These are phyloP conservation scores for Protonemura montana DNA, from an alignment of 2,888 invertebrate species.

Conservation along the genomic window DNA sequence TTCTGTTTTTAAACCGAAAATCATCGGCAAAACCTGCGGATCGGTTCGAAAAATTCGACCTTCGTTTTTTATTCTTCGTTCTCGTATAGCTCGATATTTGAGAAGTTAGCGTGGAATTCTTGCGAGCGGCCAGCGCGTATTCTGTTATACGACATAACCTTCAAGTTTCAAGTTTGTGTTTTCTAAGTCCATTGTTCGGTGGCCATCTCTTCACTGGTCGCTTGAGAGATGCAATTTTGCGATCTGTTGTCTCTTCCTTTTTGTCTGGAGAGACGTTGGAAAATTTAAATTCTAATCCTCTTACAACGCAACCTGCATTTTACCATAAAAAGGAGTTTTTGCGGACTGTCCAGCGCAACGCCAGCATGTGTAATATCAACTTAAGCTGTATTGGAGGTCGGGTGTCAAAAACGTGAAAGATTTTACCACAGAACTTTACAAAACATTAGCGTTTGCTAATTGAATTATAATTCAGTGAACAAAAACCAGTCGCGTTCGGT, in stretches of 20 bases:
- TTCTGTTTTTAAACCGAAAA: background rate
- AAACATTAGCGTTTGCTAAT: constrained; percentile 5
- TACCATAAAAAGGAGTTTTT: background rate
- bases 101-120: background rate
- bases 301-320: background rate
- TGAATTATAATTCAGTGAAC: background rate
- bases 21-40: background rate
- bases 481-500: background rate
- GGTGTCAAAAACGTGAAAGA: background rate
- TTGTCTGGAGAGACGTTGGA: background rate
- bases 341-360: background rate
- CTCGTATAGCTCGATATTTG: background rate
- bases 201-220: background rate
- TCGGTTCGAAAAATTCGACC: background rate
- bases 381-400: background rate
- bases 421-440: background rate
- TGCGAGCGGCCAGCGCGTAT: background rate
- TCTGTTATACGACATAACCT: background rate
- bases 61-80: background rate
- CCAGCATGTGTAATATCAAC: background rate
- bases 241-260: background rate
- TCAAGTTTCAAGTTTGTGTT: background rate
- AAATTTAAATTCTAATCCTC: background rate
- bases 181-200: background rate
- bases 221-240: background rate